Percentiles rank a stretch among this genome's conserved stretches.
Evolutionary conservation across 2,797 vertebrate species (phyloP).

Genomic region (Melanotaenia trifasciata): DNA sequence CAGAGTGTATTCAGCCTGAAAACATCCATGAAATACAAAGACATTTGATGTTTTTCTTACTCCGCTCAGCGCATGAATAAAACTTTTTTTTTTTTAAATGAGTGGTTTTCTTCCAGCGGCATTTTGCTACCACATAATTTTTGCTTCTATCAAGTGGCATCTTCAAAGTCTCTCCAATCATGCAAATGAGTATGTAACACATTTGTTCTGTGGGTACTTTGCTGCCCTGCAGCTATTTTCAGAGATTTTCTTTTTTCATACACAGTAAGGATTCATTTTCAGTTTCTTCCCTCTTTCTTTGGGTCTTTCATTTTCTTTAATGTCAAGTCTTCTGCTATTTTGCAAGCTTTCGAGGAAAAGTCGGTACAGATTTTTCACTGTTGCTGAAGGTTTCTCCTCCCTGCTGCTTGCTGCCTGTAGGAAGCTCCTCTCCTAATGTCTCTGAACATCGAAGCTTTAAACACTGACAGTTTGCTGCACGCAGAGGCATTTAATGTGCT

Average conservation of each 20-base stretch:
- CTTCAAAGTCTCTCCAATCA: slow-evolving; percentile 32
- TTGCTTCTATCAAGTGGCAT: slow-evolving; percentile 21
- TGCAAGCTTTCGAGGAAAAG: slow-evolving; percentile 3
- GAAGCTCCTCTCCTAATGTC: slow-evolving; percentile 30
- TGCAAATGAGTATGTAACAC: slow-evolving; percentile 17
- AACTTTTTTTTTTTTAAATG: slow-evolving; percentile 24
- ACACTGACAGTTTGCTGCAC: slow-evolving; percentile 24
- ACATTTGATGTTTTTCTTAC: slow-evolving; percentile 24
- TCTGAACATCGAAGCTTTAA: slow-evolving; percentile 42
- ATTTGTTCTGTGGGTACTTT: slow-evolving; percentile 10
- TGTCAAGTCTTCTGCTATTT: background rate
- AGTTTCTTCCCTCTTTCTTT: background rate
- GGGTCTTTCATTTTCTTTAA: background rate
- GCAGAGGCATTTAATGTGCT: slow-evolving; percentile 35
- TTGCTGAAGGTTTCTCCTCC: slow-evolving; percentile 25
- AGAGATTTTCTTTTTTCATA: slow-evolving; percentile 15
- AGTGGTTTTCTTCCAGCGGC: slow-evolving; percentile 19
- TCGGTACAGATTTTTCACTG: slow-evolving; percentile 16
- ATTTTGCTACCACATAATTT: slow-evolving; percentile 2
- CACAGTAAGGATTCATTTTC: slow-evolving; percentile 7
- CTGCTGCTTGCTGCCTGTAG: slow-evolving; percentile 28
- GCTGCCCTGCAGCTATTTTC: slow-evolving; percentile 15
- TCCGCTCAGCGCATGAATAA: slow-evolving; percentile 18
- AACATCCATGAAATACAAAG: slow-evolving; percentile 10
- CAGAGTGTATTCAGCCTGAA: slow-evolving; percentile 5